Conservation (phyloP, 2,888 invertebrate species). For the Amphimallon solstitiale region DNA sequence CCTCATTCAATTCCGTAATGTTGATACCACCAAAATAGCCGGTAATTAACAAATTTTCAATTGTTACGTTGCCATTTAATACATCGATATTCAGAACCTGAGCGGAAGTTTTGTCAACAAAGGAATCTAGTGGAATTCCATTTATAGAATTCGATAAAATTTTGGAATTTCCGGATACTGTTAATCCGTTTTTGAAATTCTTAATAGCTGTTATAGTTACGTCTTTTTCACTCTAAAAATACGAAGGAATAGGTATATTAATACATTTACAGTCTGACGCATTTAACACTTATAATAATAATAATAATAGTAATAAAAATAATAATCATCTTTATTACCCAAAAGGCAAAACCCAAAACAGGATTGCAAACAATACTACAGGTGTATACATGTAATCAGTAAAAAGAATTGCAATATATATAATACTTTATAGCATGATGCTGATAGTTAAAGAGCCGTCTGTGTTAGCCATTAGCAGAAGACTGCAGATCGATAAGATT, state of each 20-base stretch:
- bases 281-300: no score
- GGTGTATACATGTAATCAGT: no score
- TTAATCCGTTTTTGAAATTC: constrained; percentile 61
- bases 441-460: no score
- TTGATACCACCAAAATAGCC: constrained; percentile 63
- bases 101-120: constrained; percentile 64
- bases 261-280: no score
- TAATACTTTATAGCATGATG: no score
- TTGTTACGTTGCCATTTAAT: constrained; percentile 61
- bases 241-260: background rate
- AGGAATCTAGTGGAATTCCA: constrained; percentile 61
- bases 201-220: constrained; percentile 63
- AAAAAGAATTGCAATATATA: no score
- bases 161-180: constrained; percentile 58
- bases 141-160: constrained; percentile 63
- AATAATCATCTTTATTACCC: no score
- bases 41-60: constrained; percentile 62
- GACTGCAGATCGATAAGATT: no score
- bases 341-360: no score
- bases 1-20: constrained; percentile 60
- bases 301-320: no score
- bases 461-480: no score
- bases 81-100: constrained; percentile 62
- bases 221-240: constrained; percentile 50
- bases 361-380: no score